Percentiles rank a stretch among this genome's conserved stretches.
Conservation (phyloP, 2,797 vertebrate species). For the Cheirogaleus major region DNA sequence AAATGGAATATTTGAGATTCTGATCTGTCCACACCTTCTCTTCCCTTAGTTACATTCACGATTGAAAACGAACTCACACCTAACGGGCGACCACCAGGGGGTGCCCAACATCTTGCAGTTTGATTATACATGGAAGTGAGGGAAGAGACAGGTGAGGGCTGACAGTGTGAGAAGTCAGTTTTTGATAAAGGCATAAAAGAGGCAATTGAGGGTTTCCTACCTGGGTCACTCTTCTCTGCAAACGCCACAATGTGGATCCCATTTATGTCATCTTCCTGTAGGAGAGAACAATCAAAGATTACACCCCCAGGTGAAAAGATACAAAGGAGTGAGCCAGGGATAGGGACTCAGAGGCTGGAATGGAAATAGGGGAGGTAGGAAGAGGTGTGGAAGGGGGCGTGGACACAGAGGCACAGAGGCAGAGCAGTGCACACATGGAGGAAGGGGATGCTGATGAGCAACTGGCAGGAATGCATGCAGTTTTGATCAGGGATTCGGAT, state of each 20-base stretch:
- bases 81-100: constrained; percentile 24
- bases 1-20: not conserved
- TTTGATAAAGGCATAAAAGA: too few species aligned
- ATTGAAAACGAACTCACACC: not conserved
- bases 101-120: not conserved
- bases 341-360: not conserved
- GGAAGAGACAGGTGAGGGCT: not conserved
- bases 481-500: not conserved
- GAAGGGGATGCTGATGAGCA: not conserved
- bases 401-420: not conserved
- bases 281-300: constrained; percentile 38
- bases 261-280: constrained; percentile 96
- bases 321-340: not conserved
- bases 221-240: constrained; percentile 97
- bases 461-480: not conserved
- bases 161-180: not conserved
- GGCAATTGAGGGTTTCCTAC: constrained; percentile 81
- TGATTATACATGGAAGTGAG: not conserved
- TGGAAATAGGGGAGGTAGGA: not conserved
- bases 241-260: constrained; percentile 99
- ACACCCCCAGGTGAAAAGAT: not conserved
- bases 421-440: not conserved
- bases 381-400: accelerated
- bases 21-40: not conserved
- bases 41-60: not conserved